Percentiles rank a stretch among this genome's conserved stretches.
phyloP scores from a whole-genome alignment of 2,113 vertebrate genomes.

The Ciconia stormi region DNA sequence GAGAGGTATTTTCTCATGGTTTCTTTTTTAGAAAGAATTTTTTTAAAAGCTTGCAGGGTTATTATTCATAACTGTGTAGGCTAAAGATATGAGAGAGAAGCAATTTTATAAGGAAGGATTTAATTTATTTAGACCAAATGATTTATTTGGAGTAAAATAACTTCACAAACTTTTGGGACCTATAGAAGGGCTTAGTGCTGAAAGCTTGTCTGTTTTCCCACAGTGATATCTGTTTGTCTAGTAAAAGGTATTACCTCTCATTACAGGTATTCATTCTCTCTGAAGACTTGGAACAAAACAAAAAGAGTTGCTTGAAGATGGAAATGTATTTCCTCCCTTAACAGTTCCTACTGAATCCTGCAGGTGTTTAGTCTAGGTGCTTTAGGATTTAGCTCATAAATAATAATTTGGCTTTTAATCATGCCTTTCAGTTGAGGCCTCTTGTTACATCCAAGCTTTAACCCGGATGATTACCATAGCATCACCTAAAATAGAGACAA shows the following conservation, averaged over 20 bases:
- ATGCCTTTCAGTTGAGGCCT: slow-evolving; percentile 30
- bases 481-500: slow-evolving; percentile 34
- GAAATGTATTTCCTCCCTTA: background rate
- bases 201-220: background rate
- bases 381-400: slow-evolving; percentile 35
- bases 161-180: background rate
- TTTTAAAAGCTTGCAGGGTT: background rate
- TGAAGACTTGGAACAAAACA: background rate
- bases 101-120: background rate
- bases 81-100: background rate
- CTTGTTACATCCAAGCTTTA: background rate
- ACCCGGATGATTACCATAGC: background rate
- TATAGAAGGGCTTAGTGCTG: background rate
- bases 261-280: background rate
- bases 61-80: background rate
- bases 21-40: background rate
- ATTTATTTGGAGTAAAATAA: background rate
- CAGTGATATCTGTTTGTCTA: background rate
- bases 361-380: slow-evolving; percentile 4
- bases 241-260: background rate
- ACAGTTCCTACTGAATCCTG: slow-evolving; percentile 25
- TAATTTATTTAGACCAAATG: background rate
- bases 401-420: slow-evolving; percentile 55
- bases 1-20: background rate
- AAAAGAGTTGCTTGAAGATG: background rate